A percentile compares a stretch with the other conserved stretches of the same genome.
Conservation (phyloP, 2,113 vertebrate genomes). For the Cynoglossus semilaevis region DNA sequence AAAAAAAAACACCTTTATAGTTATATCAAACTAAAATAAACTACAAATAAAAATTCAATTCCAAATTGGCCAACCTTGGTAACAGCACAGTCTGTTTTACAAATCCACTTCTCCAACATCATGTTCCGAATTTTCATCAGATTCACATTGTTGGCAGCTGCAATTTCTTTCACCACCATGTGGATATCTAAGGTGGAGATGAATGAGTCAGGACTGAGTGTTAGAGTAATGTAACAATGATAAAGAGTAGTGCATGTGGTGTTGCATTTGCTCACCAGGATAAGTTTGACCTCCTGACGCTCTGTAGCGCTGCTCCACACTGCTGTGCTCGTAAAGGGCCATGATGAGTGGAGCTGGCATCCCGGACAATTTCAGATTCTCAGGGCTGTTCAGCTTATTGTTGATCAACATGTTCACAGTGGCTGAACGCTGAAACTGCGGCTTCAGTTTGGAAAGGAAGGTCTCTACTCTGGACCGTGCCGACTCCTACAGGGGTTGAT, state of each 20-base stretch:
- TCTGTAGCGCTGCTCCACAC: constrained; percentile 81
- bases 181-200: constrained; percentile 82
- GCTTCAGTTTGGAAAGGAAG: constrained; percentile 82
- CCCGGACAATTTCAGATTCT: constrained; percentile 78
- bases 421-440: constrained; percentile 85
- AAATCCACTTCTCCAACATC: constrained; percentile 92
- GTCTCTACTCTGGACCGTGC: constrained; percentile 73
- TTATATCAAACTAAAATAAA: no score
- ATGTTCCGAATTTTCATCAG: constrained; percentile 85
- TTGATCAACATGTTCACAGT: constrained; percentile 85
- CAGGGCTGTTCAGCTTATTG: constrained; percentile 75
- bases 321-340: constrained; percentile 87
- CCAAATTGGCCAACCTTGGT: constrained; percentile 72
- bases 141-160: constrained; percentile 84
- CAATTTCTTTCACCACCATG: constrained; percentile 84
- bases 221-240: not conserved
- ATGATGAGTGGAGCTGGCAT: constrained; percentile 84
- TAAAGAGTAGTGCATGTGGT: not conserved
- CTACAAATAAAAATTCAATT: no score
- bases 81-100: constrained; percentile 69
- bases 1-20: not conserved
- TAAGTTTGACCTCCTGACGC: constrained; percentile 72
- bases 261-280: constrained; percentile 78
- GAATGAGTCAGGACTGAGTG: not conserved
- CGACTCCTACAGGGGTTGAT: constrained; percentile 73